Evolutionary conservation across 2,797 vertebrate genomes (phyloP).

Genomic region (Fundulus diaphanus): DNA sequence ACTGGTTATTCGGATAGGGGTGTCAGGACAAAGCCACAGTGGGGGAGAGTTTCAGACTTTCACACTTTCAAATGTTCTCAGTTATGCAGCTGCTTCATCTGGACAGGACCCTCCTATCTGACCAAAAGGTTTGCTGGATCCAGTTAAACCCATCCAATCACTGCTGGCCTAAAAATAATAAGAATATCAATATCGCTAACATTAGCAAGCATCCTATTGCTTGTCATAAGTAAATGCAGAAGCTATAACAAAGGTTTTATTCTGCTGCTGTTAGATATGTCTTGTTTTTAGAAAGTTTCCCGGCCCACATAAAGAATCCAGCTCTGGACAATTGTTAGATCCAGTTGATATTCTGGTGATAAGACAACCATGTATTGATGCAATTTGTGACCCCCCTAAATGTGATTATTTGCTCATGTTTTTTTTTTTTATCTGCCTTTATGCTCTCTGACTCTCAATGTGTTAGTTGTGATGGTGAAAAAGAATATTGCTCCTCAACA

Average conservation of each 20-base stretch:
- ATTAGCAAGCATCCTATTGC: not conserved
- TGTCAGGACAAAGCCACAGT: too few species aligned
- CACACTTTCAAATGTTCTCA: too few species aligned
- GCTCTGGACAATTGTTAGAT: too few species aligned
- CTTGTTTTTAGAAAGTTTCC: too few species aligned
- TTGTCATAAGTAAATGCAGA: not conserved
- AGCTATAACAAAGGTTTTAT: not conserved
- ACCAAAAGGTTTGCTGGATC: too few species aligned
- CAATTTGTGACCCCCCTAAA: not conserved
- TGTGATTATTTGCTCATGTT: not conserved
- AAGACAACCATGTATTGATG: not conserved
- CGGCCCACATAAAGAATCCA: too few species aligned
- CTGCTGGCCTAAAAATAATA: not conserved
- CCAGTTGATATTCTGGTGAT: not conserved
- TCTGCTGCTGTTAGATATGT: not conserved
- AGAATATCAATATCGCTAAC: not conserved
- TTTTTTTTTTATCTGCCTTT: not conserved
- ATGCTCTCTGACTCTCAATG: not conserved
- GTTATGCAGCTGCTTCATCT: too few species aligned
- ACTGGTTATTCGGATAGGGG: too few species aligned
- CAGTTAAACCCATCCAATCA: too few species aligned
- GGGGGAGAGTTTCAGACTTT: too few species aligned
- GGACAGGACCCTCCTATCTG: too few species aligned
- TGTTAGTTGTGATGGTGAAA: not conserved
- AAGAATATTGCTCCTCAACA: slow-evolving; percentile 15